Evolutionary conservation across 2,113 vertebrate species (phyloP).

Genomic region (Phalacrocorax aristotelis): DNA sequence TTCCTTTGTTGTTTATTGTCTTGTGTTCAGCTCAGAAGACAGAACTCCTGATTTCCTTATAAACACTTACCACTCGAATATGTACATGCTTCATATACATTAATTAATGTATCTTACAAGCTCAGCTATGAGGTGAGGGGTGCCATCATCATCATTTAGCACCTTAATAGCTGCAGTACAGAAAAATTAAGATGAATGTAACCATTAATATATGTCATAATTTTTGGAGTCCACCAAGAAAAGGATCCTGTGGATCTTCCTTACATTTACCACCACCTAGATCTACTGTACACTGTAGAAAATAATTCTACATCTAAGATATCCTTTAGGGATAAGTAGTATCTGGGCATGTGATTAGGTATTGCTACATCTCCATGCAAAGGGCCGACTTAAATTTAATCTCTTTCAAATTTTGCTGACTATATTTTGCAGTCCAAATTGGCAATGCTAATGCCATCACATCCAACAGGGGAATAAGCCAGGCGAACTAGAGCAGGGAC

Average conservation of each 20-base stretch:
- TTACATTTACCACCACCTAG: fast-evolving
- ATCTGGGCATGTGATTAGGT: not conserved
- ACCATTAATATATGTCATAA: not conserved
- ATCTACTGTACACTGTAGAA: not conserved
- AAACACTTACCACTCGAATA: not conserved
- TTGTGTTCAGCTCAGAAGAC: not conserved
- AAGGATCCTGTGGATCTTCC: not conserved
- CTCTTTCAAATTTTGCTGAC: not conserved
- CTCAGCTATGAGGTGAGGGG: not conserved
- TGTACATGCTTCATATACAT: not conserved
- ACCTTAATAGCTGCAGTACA: not conserved
- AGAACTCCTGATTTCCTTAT: not conserved
- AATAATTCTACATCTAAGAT: not conserved
- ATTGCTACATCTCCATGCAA: not conserved
- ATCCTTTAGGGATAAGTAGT: not conserved
- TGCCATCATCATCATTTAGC: not conserved
- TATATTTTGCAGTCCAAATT: not conserved
- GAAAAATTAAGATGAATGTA: not conserved
- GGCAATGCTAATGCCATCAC: too few relatives aligned
- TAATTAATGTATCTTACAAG: not conserved
- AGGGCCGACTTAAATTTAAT: not conserved
- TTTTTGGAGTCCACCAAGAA: not conserved
- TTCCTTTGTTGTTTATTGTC: not conserved
- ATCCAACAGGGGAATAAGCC: too few relatives aligned
- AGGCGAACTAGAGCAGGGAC: too few relatives aligned